phyloP scores from a whole-genome alignment of 2,797 vertebrate genomes.

The Brachymystax lenok region DNA sequence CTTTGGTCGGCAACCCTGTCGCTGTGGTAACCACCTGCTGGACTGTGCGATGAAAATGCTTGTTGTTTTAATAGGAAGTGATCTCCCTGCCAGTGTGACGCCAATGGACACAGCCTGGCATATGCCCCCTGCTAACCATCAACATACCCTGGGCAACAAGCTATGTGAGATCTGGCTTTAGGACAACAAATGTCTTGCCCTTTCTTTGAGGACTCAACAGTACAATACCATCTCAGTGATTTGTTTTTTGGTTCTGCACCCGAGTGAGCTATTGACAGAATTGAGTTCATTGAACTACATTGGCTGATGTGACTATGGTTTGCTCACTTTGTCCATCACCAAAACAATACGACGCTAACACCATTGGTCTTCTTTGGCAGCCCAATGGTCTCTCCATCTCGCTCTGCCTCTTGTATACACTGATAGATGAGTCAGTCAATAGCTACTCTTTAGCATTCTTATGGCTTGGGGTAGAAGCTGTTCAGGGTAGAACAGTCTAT shows the following conservation, averaged over 20 bases:
- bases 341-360: no score
- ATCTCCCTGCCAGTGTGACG: slow-evolving; percentile 19
- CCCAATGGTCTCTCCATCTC: background rate
- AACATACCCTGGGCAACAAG: background rate
- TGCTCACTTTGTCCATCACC: no score
- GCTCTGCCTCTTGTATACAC: background rate
- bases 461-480: no score
- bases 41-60: slow-evolving; percentile 9
- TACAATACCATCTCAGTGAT: background rate
- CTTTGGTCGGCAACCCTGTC: slow-evolving; percentile 27
- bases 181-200: background rate
- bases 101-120: background rate
- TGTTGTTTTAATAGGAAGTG: slow-evolving; percentile 27
- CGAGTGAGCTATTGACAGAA: background rate
- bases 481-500: no score
- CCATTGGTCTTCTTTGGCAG: no score
- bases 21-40: slow-evolving; percentile 20
- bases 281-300: no score
- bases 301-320: no score
- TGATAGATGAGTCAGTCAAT: background rate
- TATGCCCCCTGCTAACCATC: background rate
- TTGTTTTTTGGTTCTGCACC: background rate
- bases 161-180: background rate
- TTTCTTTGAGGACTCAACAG: background rate
- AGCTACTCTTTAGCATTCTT: no score